Evolutionary conservation across 2,797 vertebrate species (phyloP).

Genomic region (Argentina silus): DNA sequence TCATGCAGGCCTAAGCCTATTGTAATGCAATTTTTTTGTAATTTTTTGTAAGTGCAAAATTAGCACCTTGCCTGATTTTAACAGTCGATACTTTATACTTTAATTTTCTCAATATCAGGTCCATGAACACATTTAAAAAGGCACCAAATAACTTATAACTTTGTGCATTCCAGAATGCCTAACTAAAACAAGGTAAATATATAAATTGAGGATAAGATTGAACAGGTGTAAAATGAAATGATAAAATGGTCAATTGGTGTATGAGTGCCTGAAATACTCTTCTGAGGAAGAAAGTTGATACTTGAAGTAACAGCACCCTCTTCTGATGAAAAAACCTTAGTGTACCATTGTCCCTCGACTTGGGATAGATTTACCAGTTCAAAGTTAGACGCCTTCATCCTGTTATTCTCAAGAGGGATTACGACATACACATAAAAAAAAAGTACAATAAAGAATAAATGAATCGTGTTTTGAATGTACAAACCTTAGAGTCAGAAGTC

Average conservation of each 20-base stretch:
- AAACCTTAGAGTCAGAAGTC: not conserved
- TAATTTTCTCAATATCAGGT: no score
- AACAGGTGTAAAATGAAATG: not conserved
- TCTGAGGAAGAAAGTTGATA: not conserved
- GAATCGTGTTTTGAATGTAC: not conserved
- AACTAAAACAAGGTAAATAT: not conserved
- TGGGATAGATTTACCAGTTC: no score
- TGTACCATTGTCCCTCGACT: not conserved
- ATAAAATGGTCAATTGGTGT: not conserved
- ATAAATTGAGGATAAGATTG: not conserved
- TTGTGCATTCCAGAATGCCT: not conserved
- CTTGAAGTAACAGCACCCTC: constrained; percentile 64
- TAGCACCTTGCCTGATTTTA: no score
- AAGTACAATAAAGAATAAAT: not conserved
- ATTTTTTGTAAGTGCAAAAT: no score
- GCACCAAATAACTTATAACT: no score
- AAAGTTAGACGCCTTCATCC: not conserved
- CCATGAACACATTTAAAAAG: no score
- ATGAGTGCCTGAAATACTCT: not conserved
- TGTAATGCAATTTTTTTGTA: no score
- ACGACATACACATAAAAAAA: not conserved
- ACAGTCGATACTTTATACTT: no score
- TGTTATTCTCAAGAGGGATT: not conserved
- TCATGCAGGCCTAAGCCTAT: no score
- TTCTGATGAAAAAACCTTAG: constrained; percentile 55